Evolutionary conservation across 2,888 invertebrate species (phyloP).

Genomic region (Acanthosepion pharaonis): DNA sequence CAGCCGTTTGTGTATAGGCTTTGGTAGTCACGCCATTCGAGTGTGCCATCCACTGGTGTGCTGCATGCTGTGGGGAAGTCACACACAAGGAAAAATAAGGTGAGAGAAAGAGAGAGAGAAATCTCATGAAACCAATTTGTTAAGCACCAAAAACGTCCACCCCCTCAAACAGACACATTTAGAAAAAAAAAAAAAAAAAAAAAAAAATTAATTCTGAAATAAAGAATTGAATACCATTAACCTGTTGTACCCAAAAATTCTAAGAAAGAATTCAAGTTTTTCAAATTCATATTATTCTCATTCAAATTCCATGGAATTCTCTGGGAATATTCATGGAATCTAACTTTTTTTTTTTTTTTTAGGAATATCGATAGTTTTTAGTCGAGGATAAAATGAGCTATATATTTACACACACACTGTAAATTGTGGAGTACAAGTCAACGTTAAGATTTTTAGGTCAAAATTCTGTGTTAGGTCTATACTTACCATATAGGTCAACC

Average conservation of each 20-base stretch:
- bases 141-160: background rate
- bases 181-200: background rate
- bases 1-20: conserved; percentile 33
- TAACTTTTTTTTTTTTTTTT: background rate
- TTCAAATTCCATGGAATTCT: background rate
- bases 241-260: background rate
- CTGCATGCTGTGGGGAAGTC: conserved; percentile 2
- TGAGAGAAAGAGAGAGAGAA: background rate
- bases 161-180: conserved; percentile 13
- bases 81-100: background rate
- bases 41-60: conserved; percentile 33
- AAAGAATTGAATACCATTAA: background rate
- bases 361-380: background rate
- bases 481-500: no score
- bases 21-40: background rate
- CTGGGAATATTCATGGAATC: background rate
- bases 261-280: background rate
- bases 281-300: background rate
- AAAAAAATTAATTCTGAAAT: background rate
- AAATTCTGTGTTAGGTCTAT: no score
- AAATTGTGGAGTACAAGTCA: background rate
- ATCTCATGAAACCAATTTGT: background rate
- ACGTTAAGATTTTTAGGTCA: no score
- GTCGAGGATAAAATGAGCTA: background rate
- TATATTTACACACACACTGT: background rate